Percentiles rank a stretch among this genome's conserved stretches.
Conservation (phyloP, 2,888 invertebrate species). For the Atrina japonica region DNA sequence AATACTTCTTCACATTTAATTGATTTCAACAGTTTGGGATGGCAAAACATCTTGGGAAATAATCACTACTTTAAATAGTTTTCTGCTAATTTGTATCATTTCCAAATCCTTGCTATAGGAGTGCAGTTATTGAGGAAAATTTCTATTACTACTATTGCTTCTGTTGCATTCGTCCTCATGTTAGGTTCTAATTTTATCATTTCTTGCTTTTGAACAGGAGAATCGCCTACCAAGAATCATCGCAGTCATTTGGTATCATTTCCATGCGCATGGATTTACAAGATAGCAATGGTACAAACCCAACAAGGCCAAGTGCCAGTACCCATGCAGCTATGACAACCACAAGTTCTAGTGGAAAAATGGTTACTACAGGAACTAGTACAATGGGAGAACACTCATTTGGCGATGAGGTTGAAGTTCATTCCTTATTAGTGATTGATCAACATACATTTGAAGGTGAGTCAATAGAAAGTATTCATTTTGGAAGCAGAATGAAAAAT, state of each 20-base stretch:
- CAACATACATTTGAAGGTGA: constrained; percentile 95
- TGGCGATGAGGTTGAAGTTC: constrained; percentile 94
- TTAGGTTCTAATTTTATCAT: too few species aligned
- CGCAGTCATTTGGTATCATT: constrained; percentile 94
- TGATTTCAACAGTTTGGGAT: too few species aligned
- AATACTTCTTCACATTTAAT: too few species aligned
- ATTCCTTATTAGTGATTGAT: constrained; percentile 92
- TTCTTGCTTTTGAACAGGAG: constrained; percentile 83
- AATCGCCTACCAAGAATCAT: constrained; percentile 92
- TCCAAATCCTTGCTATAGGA: too few species aligned
- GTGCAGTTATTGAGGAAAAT: too few species aligned
- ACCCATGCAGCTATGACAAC: constrained; percentile 87
- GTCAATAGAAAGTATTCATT: neutral
- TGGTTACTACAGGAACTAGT: constrained; percentile 80
- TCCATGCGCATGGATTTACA: constrained; percentile 92
- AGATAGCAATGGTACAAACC: constrained; percentile 87
- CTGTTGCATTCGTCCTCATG: too few species aligned
- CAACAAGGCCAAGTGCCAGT: constrained; percentile 88
- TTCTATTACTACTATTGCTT: too few species aligned
- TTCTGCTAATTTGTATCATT: too few species aligned
- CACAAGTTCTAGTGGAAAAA: constrained; percentile 80
- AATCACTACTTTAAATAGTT: too few species aligned
- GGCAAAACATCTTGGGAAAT: too few species aligned
- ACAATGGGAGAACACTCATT: constrained; percentile 82
- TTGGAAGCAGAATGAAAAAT: too few species aligned